phyloP scores from a whole-genome alignment of 2,113 vertebrate species.

The Nibea albiflora region DNA sequence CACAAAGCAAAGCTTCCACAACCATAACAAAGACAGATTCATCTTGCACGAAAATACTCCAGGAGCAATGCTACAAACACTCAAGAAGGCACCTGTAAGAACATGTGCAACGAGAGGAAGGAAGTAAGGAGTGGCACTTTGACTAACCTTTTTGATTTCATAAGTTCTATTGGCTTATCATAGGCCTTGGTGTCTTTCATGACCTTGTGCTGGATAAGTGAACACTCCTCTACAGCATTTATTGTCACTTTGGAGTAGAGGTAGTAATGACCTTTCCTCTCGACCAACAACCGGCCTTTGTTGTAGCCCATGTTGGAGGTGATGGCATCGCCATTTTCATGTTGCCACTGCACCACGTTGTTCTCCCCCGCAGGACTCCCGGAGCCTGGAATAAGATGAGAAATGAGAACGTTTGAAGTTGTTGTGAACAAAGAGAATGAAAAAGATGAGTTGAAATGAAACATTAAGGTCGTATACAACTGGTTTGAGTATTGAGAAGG shows the following conservation, averaged over 20 bases:
- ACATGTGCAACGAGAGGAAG: not conserved
- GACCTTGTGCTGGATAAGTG: slow-evolving; percentile 68
- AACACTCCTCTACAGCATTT: slow-evolving; percentile 43
- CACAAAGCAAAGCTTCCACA: not conserved
- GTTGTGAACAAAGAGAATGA: not conserved
- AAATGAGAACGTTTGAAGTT: not conserved
- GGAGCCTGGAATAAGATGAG: slow-evolving; percentile 38
- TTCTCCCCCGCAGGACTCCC: fast-evolving
- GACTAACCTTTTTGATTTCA: slow-evolving; percentile 74
- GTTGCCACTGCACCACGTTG: slow-evolving; percentile 62
- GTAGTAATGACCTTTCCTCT: slow-evolving; percentile 75
- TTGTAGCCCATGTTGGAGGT: slow-evolving; percentile 47
- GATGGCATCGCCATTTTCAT: slow-evolving; percentile 6
- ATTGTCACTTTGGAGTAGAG: slow-evolving; percentile 80
- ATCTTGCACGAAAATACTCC: not conserved
- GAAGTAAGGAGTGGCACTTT: not conserved
- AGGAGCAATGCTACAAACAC: not conserved
- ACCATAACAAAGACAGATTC: not conserved
- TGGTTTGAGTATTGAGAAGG: not conserved
- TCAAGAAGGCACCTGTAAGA: not conserved
- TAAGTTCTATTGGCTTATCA: slow-evolving; percentile 47
- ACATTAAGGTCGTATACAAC: not conserved
- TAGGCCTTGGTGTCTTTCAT: slow-evolving; percentile 61
- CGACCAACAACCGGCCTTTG: slow-evolving; percentile 53
- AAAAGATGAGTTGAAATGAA: not conserved